These are phyloP conservation scores for Molanna angustata DNA, from an alignment of 2,888 invertebrate genomes.

Conservation along the genomic window DNA sequence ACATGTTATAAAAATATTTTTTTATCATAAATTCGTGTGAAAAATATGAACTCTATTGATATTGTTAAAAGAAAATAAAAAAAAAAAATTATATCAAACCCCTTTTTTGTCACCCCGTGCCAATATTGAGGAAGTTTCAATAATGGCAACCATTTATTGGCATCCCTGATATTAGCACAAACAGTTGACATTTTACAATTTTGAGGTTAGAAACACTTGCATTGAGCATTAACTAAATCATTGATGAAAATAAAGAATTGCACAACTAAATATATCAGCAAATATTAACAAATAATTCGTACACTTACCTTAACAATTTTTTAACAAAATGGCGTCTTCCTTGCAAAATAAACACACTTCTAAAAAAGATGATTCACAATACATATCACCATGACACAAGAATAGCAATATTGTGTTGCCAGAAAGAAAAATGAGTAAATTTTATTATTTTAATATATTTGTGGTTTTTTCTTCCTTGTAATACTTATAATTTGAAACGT, in stretches of 20 bases:
- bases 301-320: conserved; percentile 6
- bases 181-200: too few relatives aligned
- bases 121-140: too few relatives aligned
- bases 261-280: neutral
- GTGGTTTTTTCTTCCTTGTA: conserved; percentile 1
- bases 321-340: conserved; percentile 4
- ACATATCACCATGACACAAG: neutral
- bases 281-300: neutral
- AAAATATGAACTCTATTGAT: too few relatives aligned
- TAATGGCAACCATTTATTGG: too few relatives aligned
- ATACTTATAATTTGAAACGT: neutral
- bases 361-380: neutral
- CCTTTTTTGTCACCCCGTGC: too few relatives aligned
- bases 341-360: neutral
- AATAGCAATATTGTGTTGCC: neutral
- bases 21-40: too few relatives aligned
- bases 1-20: too few relatives aligned
- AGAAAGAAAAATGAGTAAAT: neutral
- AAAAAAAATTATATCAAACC: too few relatives aligned
- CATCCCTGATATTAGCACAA: too few relatives aligned
- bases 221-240: neutral
- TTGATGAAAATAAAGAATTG: neutral
- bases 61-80: too few relatives aligned
- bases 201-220: too few relatives aligned
- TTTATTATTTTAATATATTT: neutral